phyloP scores from a whole-genome alignment of 1,140 invertebrate genomes.

The Ridgeia piscesae region DNA sequence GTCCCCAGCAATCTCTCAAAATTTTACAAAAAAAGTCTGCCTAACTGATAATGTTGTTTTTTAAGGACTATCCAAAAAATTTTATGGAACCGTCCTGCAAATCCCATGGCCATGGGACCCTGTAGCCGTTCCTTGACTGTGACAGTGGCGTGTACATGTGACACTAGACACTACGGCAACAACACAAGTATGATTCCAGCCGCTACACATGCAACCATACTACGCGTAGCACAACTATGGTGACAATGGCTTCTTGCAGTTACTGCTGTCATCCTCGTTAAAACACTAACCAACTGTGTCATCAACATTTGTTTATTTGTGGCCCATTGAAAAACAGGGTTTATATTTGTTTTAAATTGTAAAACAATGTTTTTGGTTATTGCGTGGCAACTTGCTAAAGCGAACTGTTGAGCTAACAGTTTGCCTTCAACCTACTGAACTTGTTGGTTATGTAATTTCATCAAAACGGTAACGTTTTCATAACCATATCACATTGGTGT shows the following conservation, averaged over 20 bases:
- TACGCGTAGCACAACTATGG: not conserved
- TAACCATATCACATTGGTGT: no score
- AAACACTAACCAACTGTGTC: not conserved
- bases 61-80: not conserved
- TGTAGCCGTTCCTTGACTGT: not conserved
- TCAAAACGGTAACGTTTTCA: no score
- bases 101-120: not conserved
- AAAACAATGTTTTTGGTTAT: no score
- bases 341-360: no score
- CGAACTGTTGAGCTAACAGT: no score
- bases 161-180: not conserved
- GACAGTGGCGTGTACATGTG: not conserved
- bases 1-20: not conserved
- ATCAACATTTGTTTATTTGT: not conserved
- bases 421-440: no score
- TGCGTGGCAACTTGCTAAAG: no score
- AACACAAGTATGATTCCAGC: not conserved
- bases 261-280: not conserved
- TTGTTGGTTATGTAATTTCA: no score
- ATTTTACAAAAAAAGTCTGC: not conserved
- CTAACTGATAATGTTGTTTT: not conserved
- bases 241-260: not conserved
- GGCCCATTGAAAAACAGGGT: no score
- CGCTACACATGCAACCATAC: not conserved
- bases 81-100: not conserved